phyloP scores from a whole-genome alignment of 1,140 invertebrate genomes.

The Onthophagus taurus region DNA sequence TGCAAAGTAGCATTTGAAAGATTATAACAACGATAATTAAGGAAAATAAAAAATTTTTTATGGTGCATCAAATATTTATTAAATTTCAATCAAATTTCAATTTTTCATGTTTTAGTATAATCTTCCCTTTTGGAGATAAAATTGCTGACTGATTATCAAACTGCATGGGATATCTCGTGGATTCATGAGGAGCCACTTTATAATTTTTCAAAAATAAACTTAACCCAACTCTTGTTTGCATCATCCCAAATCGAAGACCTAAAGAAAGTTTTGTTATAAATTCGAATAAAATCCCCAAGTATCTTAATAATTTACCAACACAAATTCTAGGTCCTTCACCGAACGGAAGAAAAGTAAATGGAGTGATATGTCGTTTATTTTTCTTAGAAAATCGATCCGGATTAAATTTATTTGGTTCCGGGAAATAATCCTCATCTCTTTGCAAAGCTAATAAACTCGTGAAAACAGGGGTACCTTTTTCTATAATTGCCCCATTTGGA shows the following conservation, averaged over 20 bases:
- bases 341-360: neutral
- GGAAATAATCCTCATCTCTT: neutral
- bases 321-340: constrained; percentile 3
- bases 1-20: no score
- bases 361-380: neutral
- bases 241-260: constrained; percentile 27
- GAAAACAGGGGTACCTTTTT: neutral
- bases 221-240: constrained; percentile 29
- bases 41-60: no score
- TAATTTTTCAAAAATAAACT: constrained; percentile 20
- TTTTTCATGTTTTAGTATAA: no score
- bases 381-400: neutral
- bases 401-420: constrained; percentile 1
- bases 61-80: no score
- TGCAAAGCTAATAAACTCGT: neutral
- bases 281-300: no score
- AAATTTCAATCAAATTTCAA: no score
- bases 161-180: no score
- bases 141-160: no score
- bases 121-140: no score
- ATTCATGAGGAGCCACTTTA: constrained; percentile 16
- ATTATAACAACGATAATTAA: no score
- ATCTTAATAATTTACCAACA: no score
- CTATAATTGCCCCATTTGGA: neutral
- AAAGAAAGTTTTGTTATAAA: constrained; percentile 1